These are phyloP conservation scores for Muscicapa comitata DNA, from an alignment of 2,797 vertebrate genomes.

Conservation along the genomic window DNA sequence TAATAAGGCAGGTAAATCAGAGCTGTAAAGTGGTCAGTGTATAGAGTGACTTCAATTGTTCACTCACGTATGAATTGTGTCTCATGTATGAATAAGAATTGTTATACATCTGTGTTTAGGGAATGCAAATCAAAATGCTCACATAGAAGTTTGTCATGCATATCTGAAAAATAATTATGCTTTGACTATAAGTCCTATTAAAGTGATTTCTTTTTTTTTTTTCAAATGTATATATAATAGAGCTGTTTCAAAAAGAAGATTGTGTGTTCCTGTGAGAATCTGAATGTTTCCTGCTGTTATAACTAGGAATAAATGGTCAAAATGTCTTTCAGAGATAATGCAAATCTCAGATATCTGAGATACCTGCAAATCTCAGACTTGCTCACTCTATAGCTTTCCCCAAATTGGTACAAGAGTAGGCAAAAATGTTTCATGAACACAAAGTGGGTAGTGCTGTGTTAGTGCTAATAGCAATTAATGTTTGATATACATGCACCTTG, in stretches of 20 bases:
- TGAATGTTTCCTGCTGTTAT: background rate
- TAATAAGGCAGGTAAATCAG: background rate
- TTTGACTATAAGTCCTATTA: background rate
- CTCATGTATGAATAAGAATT: background rate
- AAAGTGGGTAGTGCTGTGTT: background rate
- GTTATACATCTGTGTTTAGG: background rate
- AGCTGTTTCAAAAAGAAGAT: background rate
- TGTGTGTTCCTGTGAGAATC: background rate
- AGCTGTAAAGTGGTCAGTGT: background rate
- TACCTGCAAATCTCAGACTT: background rate
- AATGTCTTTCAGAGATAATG: background rate
- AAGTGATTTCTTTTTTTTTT: background rate
- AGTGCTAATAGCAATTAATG: background rate
- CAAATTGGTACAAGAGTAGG: background rate
- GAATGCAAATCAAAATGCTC: background rate
- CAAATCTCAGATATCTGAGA: background rate
- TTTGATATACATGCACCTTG: background rate
- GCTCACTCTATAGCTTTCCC: background rate
- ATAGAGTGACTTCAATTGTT: background rate
- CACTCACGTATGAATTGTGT: accelerated
- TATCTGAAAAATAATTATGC: background rate
- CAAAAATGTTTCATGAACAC: background rate
- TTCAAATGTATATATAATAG: background rate
- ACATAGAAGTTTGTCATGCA: background rate
- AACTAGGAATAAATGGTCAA: background rate